Percentiles rank a stretch among this genome's conserved stretches.
phyloP scores from a whole-genome alignment of 2,797 vertebrate genomes.

The Neosalanx taihuensis region DNA sequence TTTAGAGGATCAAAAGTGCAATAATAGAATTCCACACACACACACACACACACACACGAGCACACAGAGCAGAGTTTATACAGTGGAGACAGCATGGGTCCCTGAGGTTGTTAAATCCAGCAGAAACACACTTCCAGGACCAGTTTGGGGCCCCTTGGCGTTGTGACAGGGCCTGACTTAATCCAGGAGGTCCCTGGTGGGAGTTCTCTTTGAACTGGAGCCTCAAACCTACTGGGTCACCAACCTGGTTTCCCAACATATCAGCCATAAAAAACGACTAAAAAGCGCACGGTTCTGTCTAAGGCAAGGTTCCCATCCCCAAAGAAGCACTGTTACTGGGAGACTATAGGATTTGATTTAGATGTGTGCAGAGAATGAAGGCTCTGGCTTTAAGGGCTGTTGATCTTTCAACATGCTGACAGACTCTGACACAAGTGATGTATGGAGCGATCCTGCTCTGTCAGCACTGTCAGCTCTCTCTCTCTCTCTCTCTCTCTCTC shows the following conservation, averaged over 20 bases:
- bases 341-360: too few species aligned
- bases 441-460: too few species aligned
- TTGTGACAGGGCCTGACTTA: conserved; percentile 12
- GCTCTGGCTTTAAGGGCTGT: too few species aligned
- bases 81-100: conserved; percentile 16
- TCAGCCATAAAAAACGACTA: not conserved
- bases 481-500: too few species aligned
- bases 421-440: too few species aligned
- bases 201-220: conserved; percentile 14
- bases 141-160: conserved; percentile 4
- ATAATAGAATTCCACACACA: not conserved
- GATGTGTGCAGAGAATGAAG: too few species aligned
- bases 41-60: conserved; percentile 11
- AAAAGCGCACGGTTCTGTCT: not conserved
- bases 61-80: conserved; percentile 13
- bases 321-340: too few species aligned
- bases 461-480: too few species aligned
- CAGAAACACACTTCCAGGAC: conserved; percentile 12
- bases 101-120: conserved; percentile 22
- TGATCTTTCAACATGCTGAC: too few species aligned
- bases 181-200: conserved; percentile 15
- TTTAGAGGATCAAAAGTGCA: not conserved
- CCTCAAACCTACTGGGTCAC: conserved; percentile 13
- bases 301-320: too few species aligned
- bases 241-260: not conserved